A percentile compares a stretch with the other conserved stretches of the same genome.
Evolutionary conservation across 2,797 vertebrate species (phyloP).

Genomic region (Harpagifer antarcticus): DNA sequence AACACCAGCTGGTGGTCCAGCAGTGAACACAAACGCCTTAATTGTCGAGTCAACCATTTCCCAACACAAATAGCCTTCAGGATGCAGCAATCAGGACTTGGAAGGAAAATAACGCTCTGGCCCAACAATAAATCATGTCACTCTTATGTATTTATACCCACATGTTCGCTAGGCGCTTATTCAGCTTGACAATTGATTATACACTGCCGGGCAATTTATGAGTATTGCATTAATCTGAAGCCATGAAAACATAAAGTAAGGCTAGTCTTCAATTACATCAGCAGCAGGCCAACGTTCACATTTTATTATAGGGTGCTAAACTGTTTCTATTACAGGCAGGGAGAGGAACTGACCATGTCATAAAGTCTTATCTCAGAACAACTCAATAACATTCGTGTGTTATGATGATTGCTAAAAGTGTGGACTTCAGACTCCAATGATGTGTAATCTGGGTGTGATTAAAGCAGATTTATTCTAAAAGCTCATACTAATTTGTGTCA

Average conservation of each 20-base stretch:
- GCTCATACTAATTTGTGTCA: background rate
- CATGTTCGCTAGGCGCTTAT: constrained; percentile 71
- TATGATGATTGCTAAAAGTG: background rate
- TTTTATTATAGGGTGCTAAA: constrained; percentile 66
- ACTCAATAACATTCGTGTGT: background rate
- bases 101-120: constrained; percentile 77
- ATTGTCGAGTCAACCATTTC: constrained; percentile 84
- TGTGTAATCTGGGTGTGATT: background rate
- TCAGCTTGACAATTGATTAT: constrained; percentile 78
- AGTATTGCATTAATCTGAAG: constrained; percentile 66
- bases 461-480: background rate
- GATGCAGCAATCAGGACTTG: constrained; percentile 84
- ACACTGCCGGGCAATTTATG: constrained; percentile 68
- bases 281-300: constrained; percentile 34
- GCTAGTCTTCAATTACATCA: constrained; percentile 71
- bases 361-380: constrained; percentile 36
- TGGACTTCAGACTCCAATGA: background rate
- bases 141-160: constrained; percentile 79
- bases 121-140: constrained; percentile 80
- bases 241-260: constrained; percentile 61
- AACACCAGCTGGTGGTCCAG: constrained; percentile 83
- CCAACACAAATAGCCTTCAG: constrained; percentile 83
- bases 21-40: constrained; percentile 83
- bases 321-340: constrained; percentile 46
- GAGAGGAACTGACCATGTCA: constrained; percentile 42